Evolutionary conservation across 23 tunicate species (phyloP).

Genomic region (Ciona savignyi): DNA sequence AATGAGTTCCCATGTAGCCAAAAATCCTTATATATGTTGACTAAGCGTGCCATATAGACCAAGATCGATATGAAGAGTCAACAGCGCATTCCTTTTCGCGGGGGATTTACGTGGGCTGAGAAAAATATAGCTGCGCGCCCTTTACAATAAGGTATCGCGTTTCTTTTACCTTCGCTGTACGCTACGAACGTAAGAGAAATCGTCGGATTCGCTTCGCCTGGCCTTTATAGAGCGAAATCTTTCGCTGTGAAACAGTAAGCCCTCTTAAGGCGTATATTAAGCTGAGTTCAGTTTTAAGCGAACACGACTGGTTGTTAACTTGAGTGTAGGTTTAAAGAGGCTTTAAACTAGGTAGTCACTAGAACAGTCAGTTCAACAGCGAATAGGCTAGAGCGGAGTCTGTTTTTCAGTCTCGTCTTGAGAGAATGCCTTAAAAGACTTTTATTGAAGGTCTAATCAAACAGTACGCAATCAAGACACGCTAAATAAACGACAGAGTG

Average conservation of each 20-base stretch:
- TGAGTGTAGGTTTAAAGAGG: neutral
- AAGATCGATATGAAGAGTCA: too few species aligned
- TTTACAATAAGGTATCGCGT: neutral
- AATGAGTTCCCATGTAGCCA: too few species aligned
- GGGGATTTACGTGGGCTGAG: constrained; percentile 1
- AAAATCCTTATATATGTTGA: too few species aligned
- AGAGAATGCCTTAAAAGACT: neutral
- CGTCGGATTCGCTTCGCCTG: neutral
- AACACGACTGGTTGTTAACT: neutral
- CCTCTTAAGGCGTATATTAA: neutral
- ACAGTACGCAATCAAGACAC: neutral
- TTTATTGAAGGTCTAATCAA: neutral
- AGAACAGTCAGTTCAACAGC: too few species aligned
- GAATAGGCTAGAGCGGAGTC: too few species aligned
- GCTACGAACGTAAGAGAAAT: neutral
- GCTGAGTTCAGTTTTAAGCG: neutral
- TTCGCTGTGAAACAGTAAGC: neutral
- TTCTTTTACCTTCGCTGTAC: neutral
- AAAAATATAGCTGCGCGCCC: neutral
- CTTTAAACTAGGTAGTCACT: too few species aligned
- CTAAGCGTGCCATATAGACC: too few species aligned
- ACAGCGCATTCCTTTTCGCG: neutral
- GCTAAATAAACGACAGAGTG: neutral
- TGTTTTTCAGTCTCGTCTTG: too few species aligned
- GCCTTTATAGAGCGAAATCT: neutral